phyloP scores from a whole-genome alignment of 1,140 invertebrate species.

The Triops cancriformis region DNA sequence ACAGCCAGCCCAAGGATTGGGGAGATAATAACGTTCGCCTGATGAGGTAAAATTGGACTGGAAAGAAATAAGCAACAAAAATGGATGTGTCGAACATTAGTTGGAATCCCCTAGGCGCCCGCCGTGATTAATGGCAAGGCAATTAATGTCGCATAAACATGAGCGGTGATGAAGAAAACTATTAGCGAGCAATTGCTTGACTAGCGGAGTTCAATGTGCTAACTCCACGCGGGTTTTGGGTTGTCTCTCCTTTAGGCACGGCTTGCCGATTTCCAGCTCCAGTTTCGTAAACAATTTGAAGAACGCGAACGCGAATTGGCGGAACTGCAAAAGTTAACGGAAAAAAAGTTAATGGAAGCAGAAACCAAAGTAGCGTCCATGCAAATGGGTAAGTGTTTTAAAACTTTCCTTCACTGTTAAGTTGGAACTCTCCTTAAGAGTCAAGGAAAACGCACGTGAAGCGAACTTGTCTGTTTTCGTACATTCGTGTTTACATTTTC shows the following conservation, averaged over 20 bases:
- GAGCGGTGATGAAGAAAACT: neutral
- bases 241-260: conserved; percentile 35
- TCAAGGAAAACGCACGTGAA: neutral
- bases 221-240: conserved; percentile 17
- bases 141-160: conserved; percentile 14
- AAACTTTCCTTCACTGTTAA: neutral
- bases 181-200: neutral
- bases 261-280: conserved; percentile 42
- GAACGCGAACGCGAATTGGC: conserved; percentile 42
- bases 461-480: neutral
- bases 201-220: neutral
- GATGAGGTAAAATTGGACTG: neutral
- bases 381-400: conserved; percentile 36
- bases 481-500: conserved; percentile 1
- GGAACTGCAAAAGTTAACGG: conserved; percentile 39
- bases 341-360: conserved; percentile 41
- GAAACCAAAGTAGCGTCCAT: conserved; percentile 40
- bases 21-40: neutral
- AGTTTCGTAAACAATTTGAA: conserved; percentile 39
- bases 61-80: neutral
- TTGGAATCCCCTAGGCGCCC: neutral
- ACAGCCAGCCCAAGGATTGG: neutral
- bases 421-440: neutral
- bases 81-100: neutral
- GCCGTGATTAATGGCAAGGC: neutral